These are phyloP conservation scores for Nasonia giraulti DNA, from an alignment of 1,140 invertebrate genomes.

Conservation along the genomic window DNA sequence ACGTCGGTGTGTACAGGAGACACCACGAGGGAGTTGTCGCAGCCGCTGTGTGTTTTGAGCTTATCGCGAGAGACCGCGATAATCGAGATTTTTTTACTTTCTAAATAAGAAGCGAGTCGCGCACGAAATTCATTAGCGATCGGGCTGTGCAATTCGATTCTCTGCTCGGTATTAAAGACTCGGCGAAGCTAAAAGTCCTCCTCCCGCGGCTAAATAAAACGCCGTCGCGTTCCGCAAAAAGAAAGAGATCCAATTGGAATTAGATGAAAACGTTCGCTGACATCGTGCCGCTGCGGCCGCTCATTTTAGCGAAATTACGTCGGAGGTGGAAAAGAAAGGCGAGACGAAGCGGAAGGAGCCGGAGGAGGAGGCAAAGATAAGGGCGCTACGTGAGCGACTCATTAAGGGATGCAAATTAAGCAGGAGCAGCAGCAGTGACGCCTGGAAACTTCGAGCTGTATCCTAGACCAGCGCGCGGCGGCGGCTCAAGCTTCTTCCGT, in stretches of 20 bases:
- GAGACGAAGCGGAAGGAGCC: conserved; percentile 52
- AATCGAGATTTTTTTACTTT: conserved; percentile 47
- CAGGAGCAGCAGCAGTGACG: conserved; percentile 57
- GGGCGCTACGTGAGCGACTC: conserved; percentile 69
- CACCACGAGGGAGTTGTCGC: background rate
- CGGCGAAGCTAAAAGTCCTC: background rate
- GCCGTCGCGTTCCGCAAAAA: background rate
- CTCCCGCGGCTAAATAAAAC: background rate
- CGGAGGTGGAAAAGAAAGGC: conserved; percentile 59
- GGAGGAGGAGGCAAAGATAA: conserved; percentile 64
- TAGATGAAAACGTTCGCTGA: conserved; percentile 16
- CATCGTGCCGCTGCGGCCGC: background rate
- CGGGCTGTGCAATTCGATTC: conserved; percentile 18
- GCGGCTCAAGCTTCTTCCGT: background rate
- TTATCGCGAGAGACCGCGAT: conserved; percentile 46
- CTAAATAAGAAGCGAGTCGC: background rate
- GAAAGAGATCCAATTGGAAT: conserved; percentile 39
- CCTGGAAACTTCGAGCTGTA: conserved; percentile 58
- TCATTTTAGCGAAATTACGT: conserved; percentile 40
- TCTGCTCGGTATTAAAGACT: background rate
- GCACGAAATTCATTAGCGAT: conserved; percentile 25
- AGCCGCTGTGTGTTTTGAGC: background rate
- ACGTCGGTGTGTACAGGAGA: background rate
- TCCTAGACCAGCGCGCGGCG: background rate
- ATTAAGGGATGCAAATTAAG: conserved; percentile 74